Conservation (phyloP, 2,888 invertebrate species). For the Oasisia sp. region DNA sequence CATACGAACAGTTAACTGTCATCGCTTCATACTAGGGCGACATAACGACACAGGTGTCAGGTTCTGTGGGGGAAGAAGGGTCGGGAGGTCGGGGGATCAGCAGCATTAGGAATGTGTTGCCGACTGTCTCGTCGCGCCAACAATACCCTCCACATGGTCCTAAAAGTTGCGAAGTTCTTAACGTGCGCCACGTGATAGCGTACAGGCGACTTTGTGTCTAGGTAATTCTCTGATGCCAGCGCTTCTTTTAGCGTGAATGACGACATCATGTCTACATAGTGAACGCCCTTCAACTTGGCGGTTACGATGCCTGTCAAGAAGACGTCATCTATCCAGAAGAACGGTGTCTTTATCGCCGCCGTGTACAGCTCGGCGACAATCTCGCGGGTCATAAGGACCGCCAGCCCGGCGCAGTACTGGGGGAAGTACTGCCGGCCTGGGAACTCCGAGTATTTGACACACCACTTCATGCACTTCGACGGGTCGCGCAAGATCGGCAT, state of each 20-base stretch:
- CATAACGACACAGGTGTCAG: not conserved
- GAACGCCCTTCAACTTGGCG: constrained; percentile 45
- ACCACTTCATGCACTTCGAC: constrained; percentile 43
- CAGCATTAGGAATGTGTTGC: not conserved
- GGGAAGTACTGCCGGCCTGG: constrained; percentile 46
- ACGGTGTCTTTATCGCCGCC: constrained; percentile 46
- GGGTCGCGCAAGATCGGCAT: constrained; percentile 46
- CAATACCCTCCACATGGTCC: constrained; percentile 28
- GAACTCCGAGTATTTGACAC: constrained; percentile 42
- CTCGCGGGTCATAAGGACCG: constrained; percentile 49
- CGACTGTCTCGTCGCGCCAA: not conserved
- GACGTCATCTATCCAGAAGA: constrained; percentile 59
- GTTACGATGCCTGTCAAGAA: constrained; percentile 56
- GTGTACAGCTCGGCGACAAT: constrained; percentile 49
- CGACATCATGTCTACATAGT: constrained; percentile 73
- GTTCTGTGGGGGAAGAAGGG: not conserved
- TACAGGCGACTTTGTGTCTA: constrained; percentile 24
- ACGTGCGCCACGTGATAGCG: constrained; percentile 34
- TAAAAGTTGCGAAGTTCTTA: constrained; percentile 23
- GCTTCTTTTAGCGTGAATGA: constrained; percentile 83
- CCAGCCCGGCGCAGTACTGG: constrained; percentile 57
- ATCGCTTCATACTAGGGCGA: not conserved
- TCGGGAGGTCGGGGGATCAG: not conserved
- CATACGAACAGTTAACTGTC: not conserved
- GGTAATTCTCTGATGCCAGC: constrained; percentile 34